Evolutionary conservation across 2,797 vertebrate species (phyloP).

Genomic region (Semaprochilodus insignis): DNA sequence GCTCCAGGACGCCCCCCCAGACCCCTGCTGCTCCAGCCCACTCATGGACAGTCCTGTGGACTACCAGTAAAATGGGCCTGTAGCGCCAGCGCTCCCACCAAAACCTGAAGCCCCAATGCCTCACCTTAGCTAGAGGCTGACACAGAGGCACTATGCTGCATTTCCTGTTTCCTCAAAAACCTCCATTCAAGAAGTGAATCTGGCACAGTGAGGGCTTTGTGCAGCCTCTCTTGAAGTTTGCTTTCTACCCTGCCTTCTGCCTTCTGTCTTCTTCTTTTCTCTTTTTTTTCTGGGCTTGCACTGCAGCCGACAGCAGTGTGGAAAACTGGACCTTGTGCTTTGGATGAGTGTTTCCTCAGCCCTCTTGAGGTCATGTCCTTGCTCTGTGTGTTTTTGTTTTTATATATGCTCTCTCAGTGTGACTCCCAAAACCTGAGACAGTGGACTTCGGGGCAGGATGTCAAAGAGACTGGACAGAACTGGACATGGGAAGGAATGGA

Average conservation of each 20-base stretch:
- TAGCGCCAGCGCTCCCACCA: conserved; percentile 25
- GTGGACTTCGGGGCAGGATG: conserved; percentile 6
- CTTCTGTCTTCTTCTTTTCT: conserved; percentile 42
- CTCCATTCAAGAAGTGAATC: conserved; percentile 51
- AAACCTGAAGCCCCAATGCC: conserved; percentile 60
- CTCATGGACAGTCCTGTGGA: conserved; percentile 83
- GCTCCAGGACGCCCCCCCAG: conserved; percentile 75
- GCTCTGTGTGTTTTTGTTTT: conserved; percentile 29
- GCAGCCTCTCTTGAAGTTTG: conserved; percentile 31
- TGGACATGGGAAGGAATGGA: conserved; percentile 28
- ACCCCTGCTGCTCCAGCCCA: conserved; percentile 76
- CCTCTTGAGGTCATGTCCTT: background rate
- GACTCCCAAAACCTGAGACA: conserved; percentile 33
- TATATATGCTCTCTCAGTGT: conserved; percentile 21
- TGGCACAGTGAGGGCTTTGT: conserved; percentile 33
- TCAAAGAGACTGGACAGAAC: conserved; percentile 19
- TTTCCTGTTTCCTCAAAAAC: conserved; percentile 63
- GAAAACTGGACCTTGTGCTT: conserved; percentile 31
- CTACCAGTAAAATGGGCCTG: conserved; percentile 79
- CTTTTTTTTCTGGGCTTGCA: conserved; percentile 39
- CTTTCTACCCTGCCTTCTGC: conserved; percentile 15
- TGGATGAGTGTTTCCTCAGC: conserved; percentile 32
- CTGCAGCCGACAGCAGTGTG: conserved; percentile 30
- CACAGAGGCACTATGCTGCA: conserved; percentile 69
- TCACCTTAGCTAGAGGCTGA: conserved; percentile 61